These are phyloP conservation scores for Chrysotoxum bicinctum DNA, from an alignment of 2,888 invertebrate species.

Conservation along the genomic window DNA sequence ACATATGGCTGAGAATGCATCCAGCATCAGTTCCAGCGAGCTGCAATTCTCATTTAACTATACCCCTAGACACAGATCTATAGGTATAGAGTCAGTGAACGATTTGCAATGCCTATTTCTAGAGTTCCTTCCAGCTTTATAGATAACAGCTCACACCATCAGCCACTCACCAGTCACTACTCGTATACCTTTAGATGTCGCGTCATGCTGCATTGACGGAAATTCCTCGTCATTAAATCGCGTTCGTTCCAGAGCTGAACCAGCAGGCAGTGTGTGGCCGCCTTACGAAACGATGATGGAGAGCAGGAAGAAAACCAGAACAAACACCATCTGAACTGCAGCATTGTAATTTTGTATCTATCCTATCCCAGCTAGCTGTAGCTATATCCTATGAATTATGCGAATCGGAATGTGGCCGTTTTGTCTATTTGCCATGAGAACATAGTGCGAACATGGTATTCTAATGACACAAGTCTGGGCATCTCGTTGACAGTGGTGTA, in stretches of 20 bases:
- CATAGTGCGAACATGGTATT: conserved; percentile 69
- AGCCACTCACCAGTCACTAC: neutral
- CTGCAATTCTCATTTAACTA: conserved; percentile 44
- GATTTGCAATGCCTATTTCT: conserved; percentile 66
- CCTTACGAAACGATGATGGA: conserved; percentile 34
- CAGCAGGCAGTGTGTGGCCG: conserved; percentile 23
- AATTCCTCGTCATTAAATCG: conserved; percentile 71
- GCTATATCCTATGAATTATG: conserved; percentile 62
- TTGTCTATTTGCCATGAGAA: conserved; percentile 62
- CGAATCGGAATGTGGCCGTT: conserved; percentile 69
- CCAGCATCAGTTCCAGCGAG: conserved; percentile 7
- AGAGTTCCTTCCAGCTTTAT: conserved; percentile 38
- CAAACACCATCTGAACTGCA: conserved; percentile 30
- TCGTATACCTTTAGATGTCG: conserved; percentile 54
- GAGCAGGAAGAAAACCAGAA: conserved; percentile 56
- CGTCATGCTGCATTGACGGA: conserved; percentile 70
- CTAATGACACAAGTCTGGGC: conserved; percentile 54
- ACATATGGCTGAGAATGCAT: conserved; percentile 47
- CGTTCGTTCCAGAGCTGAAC: conserved; percentile 54
- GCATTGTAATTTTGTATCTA: conserved; percentile 11
- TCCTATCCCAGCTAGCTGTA: neutral
- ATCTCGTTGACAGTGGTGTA: conserved; percentile 29
- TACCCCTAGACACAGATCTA: neutral
- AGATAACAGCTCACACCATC: conserved; percentile 10
- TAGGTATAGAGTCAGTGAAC: neutral